Evolutionary conservation across 2,113 vertebrate genomes (phyloP).

Genomic region (Isurus oxyrinchus): DNA sequence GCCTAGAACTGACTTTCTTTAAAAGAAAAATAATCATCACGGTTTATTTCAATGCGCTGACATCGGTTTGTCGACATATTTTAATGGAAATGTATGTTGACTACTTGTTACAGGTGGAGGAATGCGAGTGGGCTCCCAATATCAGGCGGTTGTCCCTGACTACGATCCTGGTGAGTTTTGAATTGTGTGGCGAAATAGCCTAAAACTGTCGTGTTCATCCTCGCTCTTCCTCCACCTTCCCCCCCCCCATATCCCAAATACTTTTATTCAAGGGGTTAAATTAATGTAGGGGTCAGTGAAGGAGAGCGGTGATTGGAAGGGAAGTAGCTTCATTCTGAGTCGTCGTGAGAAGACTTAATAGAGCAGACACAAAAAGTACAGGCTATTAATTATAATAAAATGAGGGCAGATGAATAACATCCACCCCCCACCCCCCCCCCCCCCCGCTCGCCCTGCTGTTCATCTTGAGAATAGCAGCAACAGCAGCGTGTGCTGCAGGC

Average conservation of each 20-base stretch:
- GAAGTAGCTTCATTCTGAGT: not conserved
- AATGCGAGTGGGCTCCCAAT: conserved; percentile 82
- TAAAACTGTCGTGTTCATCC: not conserved
- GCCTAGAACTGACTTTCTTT: conserved; percentile 49
- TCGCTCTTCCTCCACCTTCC: not conserved
- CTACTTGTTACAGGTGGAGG: conserved; percentile 64
- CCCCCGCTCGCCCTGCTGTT: conserved; percentile 42
- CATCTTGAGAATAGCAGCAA: conserved; percentile 43
- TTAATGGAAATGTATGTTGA: not conserved
- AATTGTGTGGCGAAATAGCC: not conserved
- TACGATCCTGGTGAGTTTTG: conserved; percentile 76
- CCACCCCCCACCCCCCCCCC: conserved; percentile 35
- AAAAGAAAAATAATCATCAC: too few relatives aligned
- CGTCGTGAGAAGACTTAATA: not conserved
- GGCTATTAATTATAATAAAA: conserved; percentile 20
- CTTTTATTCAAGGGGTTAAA: not conserved
- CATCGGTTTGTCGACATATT: not conserved
- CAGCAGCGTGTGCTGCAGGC: conserved; percentile 42
- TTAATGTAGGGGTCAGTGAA: not conserved
- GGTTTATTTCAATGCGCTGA: not conserved
- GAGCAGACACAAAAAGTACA: not conserved
- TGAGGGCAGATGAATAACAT: conserved; percentile 41
- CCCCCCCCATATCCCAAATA: not conserved
- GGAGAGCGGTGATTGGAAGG: not conserved
- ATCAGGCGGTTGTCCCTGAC: conserved; percentile 82